A percentile compares a stretch with the other conserved stretches of the same genome.
Conservation (phyloP, 2,888 invertebrate species). For the Megastigmus dorsalis region DNA sequence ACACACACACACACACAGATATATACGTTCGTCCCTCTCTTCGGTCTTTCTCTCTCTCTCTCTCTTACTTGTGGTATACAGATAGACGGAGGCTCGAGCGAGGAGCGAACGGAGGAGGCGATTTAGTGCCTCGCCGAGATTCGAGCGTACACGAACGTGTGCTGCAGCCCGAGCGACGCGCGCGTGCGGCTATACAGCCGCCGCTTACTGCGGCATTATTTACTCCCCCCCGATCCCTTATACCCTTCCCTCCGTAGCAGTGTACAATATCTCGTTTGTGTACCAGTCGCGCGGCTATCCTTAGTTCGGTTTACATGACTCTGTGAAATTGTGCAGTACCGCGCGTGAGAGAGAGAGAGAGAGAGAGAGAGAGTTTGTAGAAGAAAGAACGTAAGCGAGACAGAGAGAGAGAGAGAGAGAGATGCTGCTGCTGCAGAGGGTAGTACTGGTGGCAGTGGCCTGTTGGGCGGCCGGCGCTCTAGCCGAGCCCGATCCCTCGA, state of each 20-base stretch:
- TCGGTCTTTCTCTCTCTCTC: background rate
- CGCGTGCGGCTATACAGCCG: slow-evolving; percentile 28
- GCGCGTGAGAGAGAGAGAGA: background rate
- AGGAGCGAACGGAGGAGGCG: background rate
- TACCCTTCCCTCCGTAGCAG: background rate
- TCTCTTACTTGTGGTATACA: background rate
- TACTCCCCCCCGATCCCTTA: background rate
- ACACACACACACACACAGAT: background rate
- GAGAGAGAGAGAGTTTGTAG: background rate
- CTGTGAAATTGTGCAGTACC: background rate
- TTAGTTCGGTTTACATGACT: background rate
- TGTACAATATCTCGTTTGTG: too few species aligned
- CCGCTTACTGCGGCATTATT: background rate
- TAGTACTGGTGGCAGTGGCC: slow-evolving; percentile 45
- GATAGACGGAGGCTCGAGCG: slow-evolving; percentile 17
- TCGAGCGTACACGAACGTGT: slow-evolving; percentile 26
- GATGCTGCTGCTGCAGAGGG: slow-evolving; percentile 21
- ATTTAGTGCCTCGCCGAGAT: slow-evolving; percentile 47
- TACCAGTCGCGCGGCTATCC: background rate
- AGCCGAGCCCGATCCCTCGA: slow-evolving; percentile 68
- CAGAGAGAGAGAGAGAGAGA: background rate
- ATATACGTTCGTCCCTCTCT: background rate
- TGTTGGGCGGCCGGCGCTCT: slow-evolving; percentile 49
- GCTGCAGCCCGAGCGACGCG: background rate
- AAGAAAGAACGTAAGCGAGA: too few species aligned